Conservation (phyloP, 2,888 invertebrate species). For the Ctena decussata region DNA sequence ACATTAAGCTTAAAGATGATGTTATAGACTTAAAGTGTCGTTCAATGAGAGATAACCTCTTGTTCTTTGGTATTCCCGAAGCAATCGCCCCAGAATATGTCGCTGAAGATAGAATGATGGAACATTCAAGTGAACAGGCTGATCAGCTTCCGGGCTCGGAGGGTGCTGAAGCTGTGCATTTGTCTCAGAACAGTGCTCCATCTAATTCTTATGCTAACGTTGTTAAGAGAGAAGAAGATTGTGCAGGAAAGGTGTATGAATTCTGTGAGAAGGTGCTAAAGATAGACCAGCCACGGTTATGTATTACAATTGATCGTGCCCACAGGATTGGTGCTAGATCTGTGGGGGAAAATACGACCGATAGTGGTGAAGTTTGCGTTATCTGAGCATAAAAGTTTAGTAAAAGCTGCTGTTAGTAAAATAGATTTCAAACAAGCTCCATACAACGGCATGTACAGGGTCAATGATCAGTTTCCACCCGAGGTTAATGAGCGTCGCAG, state of each 20-base stretch:
- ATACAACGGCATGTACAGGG: background rate
- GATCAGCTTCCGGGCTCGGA: background rate
- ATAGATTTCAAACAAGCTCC: background rate
- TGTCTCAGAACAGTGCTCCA: background rate
- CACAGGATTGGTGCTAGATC: constrained; percentile 14
- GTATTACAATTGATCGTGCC: constrained; percentile 15
- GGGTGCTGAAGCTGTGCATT: background rate
- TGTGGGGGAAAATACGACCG: background rate
- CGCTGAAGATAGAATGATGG: background rate
- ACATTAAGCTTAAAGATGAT: constrained; percentile 4
- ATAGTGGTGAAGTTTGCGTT: background rate
- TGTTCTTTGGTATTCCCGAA: constrained; percentile 19
- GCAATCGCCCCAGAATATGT: background rate
- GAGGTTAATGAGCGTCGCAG: background rate
- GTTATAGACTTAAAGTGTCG: constrained; percentile 21
- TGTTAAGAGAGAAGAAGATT: background rate
- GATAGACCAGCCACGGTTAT: background rate
- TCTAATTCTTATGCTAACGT: background rate
- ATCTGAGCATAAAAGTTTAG: background rate
- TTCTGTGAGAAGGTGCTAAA: background rate
- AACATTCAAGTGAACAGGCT: background rate
- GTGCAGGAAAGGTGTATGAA: background rate
- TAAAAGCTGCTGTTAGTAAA: background rate
- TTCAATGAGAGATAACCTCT: constrained; percentile 22
- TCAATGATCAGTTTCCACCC: background rate